Conservation (phyloP, 2,888 invertebrate genomes). For the Agonopterix arenella region DNA sequence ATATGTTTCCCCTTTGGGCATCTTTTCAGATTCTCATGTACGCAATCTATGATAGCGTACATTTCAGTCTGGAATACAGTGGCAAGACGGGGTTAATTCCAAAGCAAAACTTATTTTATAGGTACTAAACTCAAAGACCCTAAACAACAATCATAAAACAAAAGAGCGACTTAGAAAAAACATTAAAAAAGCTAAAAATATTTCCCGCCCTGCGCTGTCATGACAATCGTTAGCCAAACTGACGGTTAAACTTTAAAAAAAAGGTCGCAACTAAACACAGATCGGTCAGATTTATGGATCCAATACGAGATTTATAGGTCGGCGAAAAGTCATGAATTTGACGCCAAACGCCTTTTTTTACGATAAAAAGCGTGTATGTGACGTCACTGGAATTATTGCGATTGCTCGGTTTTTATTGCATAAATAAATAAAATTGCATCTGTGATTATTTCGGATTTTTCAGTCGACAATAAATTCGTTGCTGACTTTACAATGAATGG, state of each 20-base stretch:
- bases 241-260: slow-evolving; percentile 13
- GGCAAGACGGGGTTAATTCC: too few species aligned
- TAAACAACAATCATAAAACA: too few species aligned
- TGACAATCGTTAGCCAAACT: slow-evolving; percentile 9
- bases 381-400: slow-evolving; percentile 26
- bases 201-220: not conserved
- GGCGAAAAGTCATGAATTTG: slow-evolving; percentile 32
- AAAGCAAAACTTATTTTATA: too few species aligned
- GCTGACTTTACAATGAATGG: too few species aligned
- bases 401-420: slow-evolving; percentile 24
- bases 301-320: slow-evolving; percentile 35
- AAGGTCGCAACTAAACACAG: slow-evolving; percentile 21
- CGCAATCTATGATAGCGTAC: too few species aligned
- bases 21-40: too few species aligned
- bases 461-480: too few species aligned
- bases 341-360: slow-evolving; percentile 20
- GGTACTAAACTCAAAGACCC: too few species aligned
- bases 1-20: too few species aligned
- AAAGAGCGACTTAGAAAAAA: too few species aligned
- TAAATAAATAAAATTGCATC: slow-evolving; percentile 17
- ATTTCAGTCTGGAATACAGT: too few species aligned
- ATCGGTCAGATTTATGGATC: slow-evolving; percentile 30
- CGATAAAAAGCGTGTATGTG: slow-evolving; percentile 22
- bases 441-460: not conserved
- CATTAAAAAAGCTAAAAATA: too few species aligned